These are phyloP conservation scores for Zoanthus solanderi DNA, from an alignment of 92 coral and sea anemone species.

Conservation along the genomic window DNA sequence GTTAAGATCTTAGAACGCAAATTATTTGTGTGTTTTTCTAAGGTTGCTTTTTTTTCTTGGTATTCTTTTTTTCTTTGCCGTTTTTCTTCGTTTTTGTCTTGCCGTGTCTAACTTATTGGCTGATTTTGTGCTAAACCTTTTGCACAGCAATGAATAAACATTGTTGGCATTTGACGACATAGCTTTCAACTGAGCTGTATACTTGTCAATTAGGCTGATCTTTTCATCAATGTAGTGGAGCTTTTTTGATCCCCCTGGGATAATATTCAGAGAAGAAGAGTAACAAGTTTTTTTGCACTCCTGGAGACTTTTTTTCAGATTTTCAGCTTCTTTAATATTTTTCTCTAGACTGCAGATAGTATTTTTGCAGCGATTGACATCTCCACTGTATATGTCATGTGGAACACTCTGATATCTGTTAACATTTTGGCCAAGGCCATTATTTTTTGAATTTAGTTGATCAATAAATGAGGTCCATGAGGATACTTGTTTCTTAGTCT, in stretches of 20 bases:
- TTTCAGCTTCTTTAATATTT: neutral
- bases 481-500: neutral
- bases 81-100: no score
- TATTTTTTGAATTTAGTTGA: neutral
- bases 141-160: no score
- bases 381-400: neutral
- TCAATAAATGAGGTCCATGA: neutral
- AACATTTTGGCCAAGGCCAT: neutral
- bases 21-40: no score
- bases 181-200: neutral
- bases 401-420: neutral
- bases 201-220: neutral
- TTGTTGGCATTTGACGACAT: no score
- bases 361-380: neutral
- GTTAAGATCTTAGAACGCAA: no score
- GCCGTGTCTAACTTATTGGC: no score
- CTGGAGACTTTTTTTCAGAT: neutral
- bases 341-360: neutral
- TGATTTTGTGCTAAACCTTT: no score
- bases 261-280: neutral
- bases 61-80: no score
- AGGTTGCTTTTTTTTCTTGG: no score
- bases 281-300: neutral
- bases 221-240: neutral
- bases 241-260: neutral